Evolutionary conservation across 2,113 vertebrate genomes (phyloP), one percentile per base, ranked within the genome.

Genomic region (Oryzias celebensis): DNA sequence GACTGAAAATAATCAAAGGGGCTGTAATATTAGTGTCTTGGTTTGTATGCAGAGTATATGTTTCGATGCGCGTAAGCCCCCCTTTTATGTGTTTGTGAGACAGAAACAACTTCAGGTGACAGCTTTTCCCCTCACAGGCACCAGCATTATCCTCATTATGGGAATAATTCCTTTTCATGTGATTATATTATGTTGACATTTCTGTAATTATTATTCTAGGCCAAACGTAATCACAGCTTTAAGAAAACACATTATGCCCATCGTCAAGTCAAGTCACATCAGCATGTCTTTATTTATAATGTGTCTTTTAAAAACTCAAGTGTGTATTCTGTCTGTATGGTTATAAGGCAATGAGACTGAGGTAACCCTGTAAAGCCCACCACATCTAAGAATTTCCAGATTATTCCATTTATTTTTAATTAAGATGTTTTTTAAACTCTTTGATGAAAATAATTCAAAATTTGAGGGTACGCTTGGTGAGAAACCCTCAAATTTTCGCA

Each of bases 11-110:
- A 59, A 65, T 49, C 50, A 63, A 44, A 74, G 47, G 49, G n/a
- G 43, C 68, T 46, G 14, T 22, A 31, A 55, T 72, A 64, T 60
- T 53, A 49, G 61, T 48, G 10, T 20, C 7, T 31, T 65, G 62
- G n/a, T 50, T 50, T 74, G 36, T 36, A 62, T 59, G 14, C 53
- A 42, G 63, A 77, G 57, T 13, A 18, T 44, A 50, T 79, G 45
- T 62, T 62, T 28, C 64, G 18, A 15, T 63, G 26, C 46, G 68
- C 71, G 26, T 56, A 64, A 66, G 55, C 42, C 65, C 58, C 18
- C 36, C 62, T 64, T 70, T 36, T 26, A 7, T 45, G 24, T 63
- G 57, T 70, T 60, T 58, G 63, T 63, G 15, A 72, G 62, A 63
- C 52, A 55, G 36, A 36, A 36, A 36, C 36, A 60, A 24, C 50